Conservation (phyloP, 2,797 vertebrate genomes). For the Mormyrus hasselquistii region DNA sequence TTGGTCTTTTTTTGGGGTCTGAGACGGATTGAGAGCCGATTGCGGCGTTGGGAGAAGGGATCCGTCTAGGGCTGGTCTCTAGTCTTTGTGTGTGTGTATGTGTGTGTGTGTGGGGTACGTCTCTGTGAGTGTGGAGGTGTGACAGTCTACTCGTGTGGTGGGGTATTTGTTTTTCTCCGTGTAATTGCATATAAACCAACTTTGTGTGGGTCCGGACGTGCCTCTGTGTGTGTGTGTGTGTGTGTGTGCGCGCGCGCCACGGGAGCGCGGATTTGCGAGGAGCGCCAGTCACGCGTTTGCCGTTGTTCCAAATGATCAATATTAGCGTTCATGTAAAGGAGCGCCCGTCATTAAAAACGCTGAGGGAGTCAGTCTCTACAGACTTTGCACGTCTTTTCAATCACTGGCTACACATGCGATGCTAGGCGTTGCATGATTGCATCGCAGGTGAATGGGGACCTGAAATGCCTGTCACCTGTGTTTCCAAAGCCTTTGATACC, state of each 20-base stretch:
- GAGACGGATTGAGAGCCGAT: constrained; percentile 6
- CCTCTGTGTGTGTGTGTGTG: background rate
- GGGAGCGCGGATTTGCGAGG: background rate
- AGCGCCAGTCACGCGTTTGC: background rate
- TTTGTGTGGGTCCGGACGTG: constrained; percentile 5
- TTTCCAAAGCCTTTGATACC: background rate
- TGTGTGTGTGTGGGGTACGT: background rate
- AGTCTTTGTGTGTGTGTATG: background rate
- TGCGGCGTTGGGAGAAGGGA: background rate
- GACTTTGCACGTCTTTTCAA: background rate
- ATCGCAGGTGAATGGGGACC: background rate
- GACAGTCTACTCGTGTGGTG: background rate
- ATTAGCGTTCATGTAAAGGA: background rate
- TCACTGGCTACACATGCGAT: background rate
- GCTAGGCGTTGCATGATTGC: background rate
- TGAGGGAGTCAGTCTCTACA: background rate
- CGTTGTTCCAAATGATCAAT: background rate
- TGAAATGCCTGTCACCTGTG: background rate
- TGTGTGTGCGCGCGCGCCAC: background rate
- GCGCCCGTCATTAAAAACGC: background rate
- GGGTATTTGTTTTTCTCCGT: background rate
- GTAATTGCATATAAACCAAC: constrained; percentile 4
- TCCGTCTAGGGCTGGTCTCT: background rate
- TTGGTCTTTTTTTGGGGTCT: background rate
- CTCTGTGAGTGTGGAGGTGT: constrained; percentile 3